Evolutionary conservation across 2,113 vertebrate species (phyloP), one percentile per base, ranked within the genome.

Genomic region (Ochotona curzoniae): DNA sequence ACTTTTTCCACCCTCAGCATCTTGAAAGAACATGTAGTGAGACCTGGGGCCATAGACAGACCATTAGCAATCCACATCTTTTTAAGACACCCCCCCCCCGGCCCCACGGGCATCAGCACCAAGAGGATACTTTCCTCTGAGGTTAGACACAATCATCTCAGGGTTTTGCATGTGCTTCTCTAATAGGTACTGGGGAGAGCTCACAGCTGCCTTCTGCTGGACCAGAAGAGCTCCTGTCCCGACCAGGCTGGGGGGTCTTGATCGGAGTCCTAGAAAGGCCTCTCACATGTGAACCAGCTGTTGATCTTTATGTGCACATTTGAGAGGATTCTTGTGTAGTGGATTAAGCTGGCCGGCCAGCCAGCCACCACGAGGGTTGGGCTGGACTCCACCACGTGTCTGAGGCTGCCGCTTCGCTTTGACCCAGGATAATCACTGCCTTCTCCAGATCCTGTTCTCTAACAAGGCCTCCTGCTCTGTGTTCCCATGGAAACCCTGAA

Each of bases 201-300:
- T 96, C 98, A 95, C 97, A 98, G 96, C 96, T 98, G 96, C 94
- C 92, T 97, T 97, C 93, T 96, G 94, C 97, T 96, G 92, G 44
- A 88, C 91, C 61, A 35, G 73, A 96, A 97, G 92, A 96, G 93
- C 97, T 94, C 97, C 96, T 96, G 96, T 97, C 96, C 96, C 93
- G 96, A 91, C 95, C 93, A 95, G 38, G 96, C 88, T 89, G 95
- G 87, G 90, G 89, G 95, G 93, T 94, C 94, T 83, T 95, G 87
- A 82, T 93, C 87, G 44, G 91, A 96, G 63, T 61, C 93, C 88
- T 83, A 96, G 91, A 94, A 97, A 96, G 85, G 91, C 94, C 94
- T 94, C 73, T 93, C 91, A 97, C 96, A 97, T 96, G 96, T n/a
- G 61, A 86, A 88, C 92, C 97, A 98, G 98, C 98, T 98, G 98